Evolutionary conservation across 2,888 invertebrate genomes (phyloP), one percentile per base, ranked within the genome.

Genomic region (Eristalis pertinax): DNA sequence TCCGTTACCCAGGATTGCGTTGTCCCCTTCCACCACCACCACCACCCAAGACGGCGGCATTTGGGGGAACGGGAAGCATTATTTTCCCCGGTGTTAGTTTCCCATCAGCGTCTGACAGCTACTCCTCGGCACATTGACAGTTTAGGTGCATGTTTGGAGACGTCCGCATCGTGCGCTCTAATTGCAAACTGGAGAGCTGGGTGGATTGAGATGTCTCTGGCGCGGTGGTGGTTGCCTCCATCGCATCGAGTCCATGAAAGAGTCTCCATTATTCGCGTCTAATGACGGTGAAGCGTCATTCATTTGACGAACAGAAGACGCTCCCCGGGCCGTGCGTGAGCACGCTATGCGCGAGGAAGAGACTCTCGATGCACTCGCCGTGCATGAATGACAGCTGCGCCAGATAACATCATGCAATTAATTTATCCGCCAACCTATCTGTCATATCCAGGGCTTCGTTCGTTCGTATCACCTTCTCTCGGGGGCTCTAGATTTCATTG

Each of bases 361-460:
- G 1, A 1, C 26, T 10, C 60, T 60, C 4, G 15, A 13, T 84
- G 84, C 78, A 79, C 32, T 75, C 70, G 7, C 26, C 26, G 63
- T 81, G 72, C 32, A 68, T 85, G 80, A 85, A 85, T 85, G 84
- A 80, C 84, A 85, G 72, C 76, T 24, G 43, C 68, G 43, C 76
- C 62, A 67, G 84, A 85, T 85, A 85, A 64, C 80, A 85, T 85
- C 84, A 68, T 85, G 84, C 84, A 85, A 85, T 85, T 85, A 85
- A 85, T 85, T 81, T 81, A 85, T 43, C 67, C 68, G 63, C 43
- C 67, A 73, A 63, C 63, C 80, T 75, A 84, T 84, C 84, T 72
- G 67, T 85, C 80, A 81, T 67, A 64, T 43, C 43, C 80, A 62
- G 72, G 67, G 43, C 72, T 72, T 13, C 19, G 26, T 29, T 50